Evolutionary conservation across 2,113 vertebrate species (phyloP), one percentile per base, ranked within the genome.

Genomic region (Bubo blakistoni): DNA sequence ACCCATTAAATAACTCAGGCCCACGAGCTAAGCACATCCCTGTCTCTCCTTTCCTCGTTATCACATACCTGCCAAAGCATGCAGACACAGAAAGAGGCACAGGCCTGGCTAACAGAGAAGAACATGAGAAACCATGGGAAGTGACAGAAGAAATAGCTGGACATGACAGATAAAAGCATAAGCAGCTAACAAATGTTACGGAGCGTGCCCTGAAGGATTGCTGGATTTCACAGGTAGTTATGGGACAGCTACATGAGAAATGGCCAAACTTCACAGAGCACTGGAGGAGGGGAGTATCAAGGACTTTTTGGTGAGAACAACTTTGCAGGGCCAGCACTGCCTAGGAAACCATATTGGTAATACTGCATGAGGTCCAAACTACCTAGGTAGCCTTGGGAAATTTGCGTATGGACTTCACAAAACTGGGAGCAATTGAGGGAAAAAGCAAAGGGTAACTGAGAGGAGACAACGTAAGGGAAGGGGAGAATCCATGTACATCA

Each of bases 201-300:
- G 25, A 46, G 7, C 0, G 0, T 14, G 32, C 18, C 32, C 62
- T 59, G 66, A 76, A 62, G 57, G 57, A 76, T 0, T 42, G 22
- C 20, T 1, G 5, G 26, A 69, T 51, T 90, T 59, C 61, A 59
- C 10, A 32, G 32, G 25, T 42, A 17, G 8, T 38, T 62, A 25
- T 5, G 5, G 27, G 5, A 81, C 57, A 66, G 26, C 44, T 65
- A 26, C 7, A 5, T 10, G 34, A 86, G 12, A 74, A 86, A 71
- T 3, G 7, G 16, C 19, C 55, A 34, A 30, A 46, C 22, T 46
- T 42, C 67, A 59, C 9, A 72, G 17, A 61, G 25, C 9, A 19
- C 36, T 46, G 63, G 47, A 14, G 3, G 10, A 14, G 2, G 8
- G 10, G 14, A 69, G 7, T 3, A 62, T 38, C 17, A 16, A 20